Evolutionary conservation across 2,888 invertebrate species (phyloP).

Genomic region (Mimas tiliae): DNA sequence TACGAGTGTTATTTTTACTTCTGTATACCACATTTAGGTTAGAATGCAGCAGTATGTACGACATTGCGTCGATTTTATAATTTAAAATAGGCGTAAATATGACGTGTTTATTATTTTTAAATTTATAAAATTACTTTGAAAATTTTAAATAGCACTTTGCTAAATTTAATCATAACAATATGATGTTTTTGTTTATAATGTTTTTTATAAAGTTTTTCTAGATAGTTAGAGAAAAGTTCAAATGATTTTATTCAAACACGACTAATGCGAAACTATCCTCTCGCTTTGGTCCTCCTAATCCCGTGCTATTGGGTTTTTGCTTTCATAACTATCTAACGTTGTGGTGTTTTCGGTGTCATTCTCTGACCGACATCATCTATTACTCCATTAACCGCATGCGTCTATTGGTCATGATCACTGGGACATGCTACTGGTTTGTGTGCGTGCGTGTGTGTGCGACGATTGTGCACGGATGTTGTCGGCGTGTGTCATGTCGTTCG

Average conservation of each 20-base stretch:
- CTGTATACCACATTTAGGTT: too few relatives aligned
- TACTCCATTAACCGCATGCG: constrained; percentile 67
- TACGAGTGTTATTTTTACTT: too few relatives aligned
- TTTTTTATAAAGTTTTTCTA: not conserved
- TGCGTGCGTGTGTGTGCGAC: constrained; percentile 35
- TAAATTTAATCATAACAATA: too few relatives aligned
- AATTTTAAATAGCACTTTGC: too few relatives aligned
- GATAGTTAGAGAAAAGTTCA: not conserved
- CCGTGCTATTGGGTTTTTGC: constrained; percentile 68
- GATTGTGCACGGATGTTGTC: constrained; percentile 35
- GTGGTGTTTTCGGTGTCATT: constrained; percentile 68
- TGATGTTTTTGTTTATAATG: not conserved
- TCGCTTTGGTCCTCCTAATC: constrained; percentile 60
- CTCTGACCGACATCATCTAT: constrained; percentile 56
- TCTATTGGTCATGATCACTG: constrained; percentile 49
- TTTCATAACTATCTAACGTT: constrained; percentile 71
- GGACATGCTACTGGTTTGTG: constrained; percentile 40
- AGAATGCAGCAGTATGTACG: too few relatives aligned
- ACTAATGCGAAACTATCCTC: constrained; percentile 52
- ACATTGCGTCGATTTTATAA: too few relatives aligned
- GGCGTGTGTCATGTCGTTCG: constrained; percentile 40
- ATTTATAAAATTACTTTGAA: too few relatives aligned
- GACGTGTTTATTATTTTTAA: too few relatives aligned
- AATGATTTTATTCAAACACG: constrained; percentile 13
- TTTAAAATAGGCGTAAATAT: too few relatives aligned